Base-by-base conservation (phyloP, 2,797 vertebrate species). In the Schizopygopsis malacanthus region DNA sequence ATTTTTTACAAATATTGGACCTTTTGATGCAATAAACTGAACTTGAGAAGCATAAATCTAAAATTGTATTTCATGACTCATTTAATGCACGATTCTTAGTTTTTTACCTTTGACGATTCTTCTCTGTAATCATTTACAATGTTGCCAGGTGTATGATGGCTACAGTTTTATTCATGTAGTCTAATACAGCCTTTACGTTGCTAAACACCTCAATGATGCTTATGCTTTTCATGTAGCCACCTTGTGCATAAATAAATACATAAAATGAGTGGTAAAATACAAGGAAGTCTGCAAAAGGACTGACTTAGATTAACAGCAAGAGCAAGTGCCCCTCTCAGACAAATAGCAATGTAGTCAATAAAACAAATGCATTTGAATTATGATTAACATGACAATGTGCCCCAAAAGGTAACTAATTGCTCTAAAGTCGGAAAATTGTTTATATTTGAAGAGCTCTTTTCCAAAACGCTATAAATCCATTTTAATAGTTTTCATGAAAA, bases 291-390 rank as follows among this genome's bases (percentile, higher is more conserved):
- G 77, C 47, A 79, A 73, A 86, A 45, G 83, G 82, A 83, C 72
- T 52, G 85, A 85, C 79, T 54, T 77, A 86, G 77, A 89, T 87
- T 81, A 84, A 86, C 81, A 87, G 70, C 54, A 72, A 61, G 5
- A 47, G 22, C 54, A 63, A 33, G 33, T 33, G 33, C 33, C 33
- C 33, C 33, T 33, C 33, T 33, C 33, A 33, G 33, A 33, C 2
- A 33, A 33, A 33, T 33, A 33, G 33, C 33, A 33, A 33, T 33
- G 33, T 33, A 33, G 33, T 33, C 33, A 33, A 33, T 33, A 33
- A 33, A 33, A 33, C 33, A 33, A 33, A 33, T 33, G 33, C 33
- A 33, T 33, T 33, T 33, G 33, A 33, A 33, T 33, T 33, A 33
- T 33, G 33, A 33, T 33, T 33, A 33, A 33, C 33, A 33, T 33